Base-by-base conservation (phyloP, 2,797 vertebrate species). In the Sparidentex hasta region DNA sequence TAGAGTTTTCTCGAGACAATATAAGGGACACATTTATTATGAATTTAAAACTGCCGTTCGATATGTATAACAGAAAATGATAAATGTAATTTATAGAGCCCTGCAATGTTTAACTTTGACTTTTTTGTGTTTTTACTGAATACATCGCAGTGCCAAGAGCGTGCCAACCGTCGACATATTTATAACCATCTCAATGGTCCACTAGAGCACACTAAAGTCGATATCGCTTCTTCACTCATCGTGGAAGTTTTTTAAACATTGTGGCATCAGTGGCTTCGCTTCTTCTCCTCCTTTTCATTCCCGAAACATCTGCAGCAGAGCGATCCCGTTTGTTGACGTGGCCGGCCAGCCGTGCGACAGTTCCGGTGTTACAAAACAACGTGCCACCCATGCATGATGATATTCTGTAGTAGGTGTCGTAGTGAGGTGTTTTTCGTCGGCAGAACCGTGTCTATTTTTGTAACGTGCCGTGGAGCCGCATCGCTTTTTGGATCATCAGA, bases 391-490 rank as follows among this genome's bases (percentile, higher is more conserved):
- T 90, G 92, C 86, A 88, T 89, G 88, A 82, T 55, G 56, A 84
- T 88, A 55, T 74, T 59, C 81, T 80, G 74, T 91, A 71, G 76
- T 91, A 81, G 74, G 74, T 92, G 88, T 90, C 64, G 78, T 93
- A 71, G 82, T 90, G 74, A 85, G 83, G 81, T 86, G 74, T 76
- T 48, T 58, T 4, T 80, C 70, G 48, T 80, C 65, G 17, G 82
- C 84, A 79, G 73, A 90, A 54, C 77, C 23, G 79, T 73, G 33
- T 86, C 59, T 86, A 70, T 83, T 89, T 89, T 87, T 77, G 84
- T 90, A 77, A 44, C 5, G 65, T 86, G 41, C 80, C 20, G 85
- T 74, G 72, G 67, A 77, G 80, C 74, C 65, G 82, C 82, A 33
- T 81, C 21, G 47, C 74, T 82, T 86, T 86, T 87, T 76, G 74